Evolutionary conservation across 2,888 invertebrate species (phyloP), one percentile per base, ranked within the genome.

Genomic region (Apantesis nais): DNA sequence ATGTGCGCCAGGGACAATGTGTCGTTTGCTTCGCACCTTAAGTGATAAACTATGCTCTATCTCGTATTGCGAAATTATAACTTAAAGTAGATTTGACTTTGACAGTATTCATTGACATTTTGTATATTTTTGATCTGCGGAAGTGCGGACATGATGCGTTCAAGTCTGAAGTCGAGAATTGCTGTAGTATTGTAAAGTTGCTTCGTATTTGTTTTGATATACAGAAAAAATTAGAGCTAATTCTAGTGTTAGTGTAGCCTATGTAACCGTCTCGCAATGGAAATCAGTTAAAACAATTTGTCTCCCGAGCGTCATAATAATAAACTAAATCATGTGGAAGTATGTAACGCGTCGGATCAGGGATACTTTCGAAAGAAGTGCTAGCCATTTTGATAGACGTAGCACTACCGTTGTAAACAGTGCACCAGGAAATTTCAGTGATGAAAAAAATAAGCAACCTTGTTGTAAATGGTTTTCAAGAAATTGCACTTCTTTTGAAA

Each of bases 301-400:
- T 48, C 41, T 64, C 67, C 72, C 60, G 60, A 71, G 66, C 68
- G 19, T 71, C 62, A 74, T 64, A 74, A 66, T 70, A 39, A 61
- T 55, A 55, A 67, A 67, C 70, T 65, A 68, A 84, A 85, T 78
- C 71, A 96, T 96, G 96, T 96, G 95, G 95, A 95, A 95, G 88
- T 95, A 94, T 93, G 92, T 95, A 67, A 89, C 95, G 41, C 92
- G 95, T 52, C 93, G 95, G 66, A 86, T 95, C 68, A 90, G 92
- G 81, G 95, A 95, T 78, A 92, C 94, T 44, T 89, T 95, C 78
- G 95, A 95, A 79, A 90, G 93, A 81, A 90, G 93, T 83, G 93
- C 89, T 71, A 94, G 93, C 82, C 92, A 93, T 83, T 93, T 95
- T 79, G 95, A 95, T 80, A 92, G 92, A 86, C 89, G 93, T 60